Evolutionary conservation across 2,113 vertebrate species (phyloP).

Genomic region (Anseranas semipalmata): DNA sequence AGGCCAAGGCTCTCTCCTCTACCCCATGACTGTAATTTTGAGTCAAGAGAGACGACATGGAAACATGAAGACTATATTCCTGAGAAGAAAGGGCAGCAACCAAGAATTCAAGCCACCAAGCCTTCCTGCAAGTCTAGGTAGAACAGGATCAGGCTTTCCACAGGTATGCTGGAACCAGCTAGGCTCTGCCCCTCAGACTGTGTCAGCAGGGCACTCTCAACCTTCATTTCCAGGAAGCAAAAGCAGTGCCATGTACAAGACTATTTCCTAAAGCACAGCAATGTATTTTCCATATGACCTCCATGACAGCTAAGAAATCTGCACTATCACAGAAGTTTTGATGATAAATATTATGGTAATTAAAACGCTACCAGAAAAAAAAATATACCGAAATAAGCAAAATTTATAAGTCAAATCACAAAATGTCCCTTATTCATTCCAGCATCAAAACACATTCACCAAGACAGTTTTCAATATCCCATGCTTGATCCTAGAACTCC

Average conservation of each 20-base stretch:
- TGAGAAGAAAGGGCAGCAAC: neutral
- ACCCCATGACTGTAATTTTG: neutral
- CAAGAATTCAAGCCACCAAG: neutral
- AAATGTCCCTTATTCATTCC: neutral
- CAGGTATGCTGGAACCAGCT: neutral
- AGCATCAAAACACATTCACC: neutral
- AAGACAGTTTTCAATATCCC: neutral
- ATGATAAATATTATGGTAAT: neutral
- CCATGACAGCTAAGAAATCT: neutral
- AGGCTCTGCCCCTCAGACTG: neutral
- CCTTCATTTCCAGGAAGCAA: neutral
- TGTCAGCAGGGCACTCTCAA: neutral
- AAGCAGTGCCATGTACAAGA: neutral
- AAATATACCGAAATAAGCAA: neutral
- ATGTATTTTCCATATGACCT: neutral
- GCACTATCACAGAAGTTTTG: neutral
- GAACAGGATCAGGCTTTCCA: neutral
- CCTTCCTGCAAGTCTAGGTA: neutral
- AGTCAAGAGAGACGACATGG: accelerated
- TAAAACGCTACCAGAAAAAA: neutral
- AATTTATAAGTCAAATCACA: neutral
- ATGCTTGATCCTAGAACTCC: neutral
- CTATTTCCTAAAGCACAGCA: neutral
- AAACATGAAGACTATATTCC: neutral
- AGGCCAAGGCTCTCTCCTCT: neutral